Base-by-base conservation (phyloP, 1,140 invertebrate genomes). In the Ceratoteleas bidentatus region DNA sequence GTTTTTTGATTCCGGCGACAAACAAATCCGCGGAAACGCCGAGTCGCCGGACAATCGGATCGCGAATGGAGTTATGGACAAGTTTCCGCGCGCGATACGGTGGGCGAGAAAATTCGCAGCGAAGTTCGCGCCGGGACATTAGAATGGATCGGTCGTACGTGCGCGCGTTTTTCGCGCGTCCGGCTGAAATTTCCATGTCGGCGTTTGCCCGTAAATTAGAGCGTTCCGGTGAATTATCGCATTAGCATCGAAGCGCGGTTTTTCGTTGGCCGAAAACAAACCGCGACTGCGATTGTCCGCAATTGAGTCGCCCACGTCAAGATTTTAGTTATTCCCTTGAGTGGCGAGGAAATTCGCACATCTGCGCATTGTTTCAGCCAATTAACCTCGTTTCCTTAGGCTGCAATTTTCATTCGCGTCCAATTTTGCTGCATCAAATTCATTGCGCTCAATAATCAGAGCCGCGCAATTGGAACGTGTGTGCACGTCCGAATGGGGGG, bases 291-390 rank as follows among this genome's bases (percentile, higher is more conserved):
- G n/a, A n/a, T 73, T 36, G 24, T 54, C 13, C 15, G 33, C 6
- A 40, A 40, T 40, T 11, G 36, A 40, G 10, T 40, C 10, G 36
- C 10, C 10, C 38, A 64, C 70, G 40, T 49, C n/a, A 50, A 56
- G 60, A 73, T 57, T 73, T 56, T 72, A 2, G 43, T 52, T 64
- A 73, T 73, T 64, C 64, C 53, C 56, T 53, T 58, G 1, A 34
- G 10, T 53, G 33, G 47, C 34, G 62, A 47, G 69, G 69, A 73
- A 73, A 73, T 64, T 73, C 14, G 58, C 58, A 47, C 69, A 73
- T 64, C 50, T 62, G 50, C 47, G 16, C 45, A 36, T 45, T 24
- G 47, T 56, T 64, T 62, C 69, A 64, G 58, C 50, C 68, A 72
- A 72, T 72, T 72, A 72, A 43, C 68, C 68, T 32, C 57, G 32